A percentile compares a stretch with the other conserved stretches of the same genome.
These are phyloP conservation scores for Camarhynchus parvulus DNA, from an alignment of 2,113 vertebrate genomes.

Conservation along the genomic window DNA sequence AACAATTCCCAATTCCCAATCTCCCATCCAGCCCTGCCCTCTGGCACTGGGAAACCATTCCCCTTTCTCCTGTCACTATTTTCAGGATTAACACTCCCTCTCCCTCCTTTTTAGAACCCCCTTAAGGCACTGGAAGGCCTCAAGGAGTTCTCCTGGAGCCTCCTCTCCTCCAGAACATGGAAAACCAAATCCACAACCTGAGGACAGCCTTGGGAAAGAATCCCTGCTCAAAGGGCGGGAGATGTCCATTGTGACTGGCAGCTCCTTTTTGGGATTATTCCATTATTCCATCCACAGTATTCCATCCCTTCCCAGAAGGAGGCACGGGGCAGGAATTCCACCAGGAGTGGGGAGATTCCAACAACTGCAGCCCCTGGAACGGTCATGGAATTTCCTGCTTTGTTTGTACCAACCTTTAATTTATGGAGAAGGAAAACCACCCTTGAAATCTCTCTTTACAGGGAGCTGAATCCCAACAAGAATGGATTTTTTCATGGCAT, in stretches of 20 bases:
- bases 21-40: not conserved
- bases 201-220: not conserved
- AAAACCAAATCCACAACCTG: not conserved
- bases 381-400: not conserved
- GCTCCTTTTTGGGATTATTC: not conserved
- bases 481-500: not conserved
- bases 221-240: not conserved
- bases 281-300: not conserved
- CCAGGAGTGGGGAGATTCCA: not conserved
- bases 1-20: not conserved
- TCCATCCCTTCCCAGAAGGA: not conserved
- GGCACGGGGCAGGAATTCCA: fast-evolving
- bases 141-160: not conserved
- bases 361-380: not conserved
- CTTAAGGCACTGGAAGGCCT: not conserved
- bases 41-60: not conserved
- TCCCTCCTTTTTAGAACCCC: no score
- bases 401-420: not conserved
- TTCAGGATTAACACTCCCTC: not conserved
- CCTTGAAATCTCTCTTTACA: not conserved
- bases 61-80: not conserved
- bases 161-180: not conserved
- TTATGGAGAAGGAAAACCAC: not conserved
- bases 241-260: not conserved
- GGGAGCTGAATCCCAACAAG: not conserved